phyloP scores from a whole-genome alignment of 2,797 vertebrate genomes.

The Amphiprion clarkii region DNA sequence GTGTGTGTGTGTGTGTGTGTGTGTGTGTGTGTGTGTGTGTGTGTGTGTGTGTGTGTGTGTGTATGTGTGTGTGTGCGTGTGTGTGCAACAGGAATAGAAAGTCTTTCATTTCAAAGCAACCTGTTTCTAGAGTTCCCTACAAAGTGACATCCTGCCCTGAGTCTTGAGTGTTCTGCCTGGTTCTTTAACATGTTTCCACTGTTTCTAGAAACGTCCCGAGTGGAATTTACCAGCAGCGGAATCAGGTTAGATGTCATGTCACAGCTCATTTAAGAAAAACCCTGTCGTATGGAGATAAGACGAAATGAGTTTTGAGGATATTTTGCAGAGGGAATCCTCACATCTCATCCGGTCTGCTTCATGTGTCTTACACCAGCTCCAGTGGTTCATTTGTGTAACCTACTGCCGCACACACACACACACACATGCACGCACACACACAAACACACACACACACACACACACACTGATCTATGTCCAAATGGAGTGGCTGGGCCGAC shows the following conservation, averaged over 20 bases:
- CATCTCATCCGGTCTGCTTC: conserved; percentile 56
- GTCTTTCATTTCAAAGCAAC: conserved; percentile 42
- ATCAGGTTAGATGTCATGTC: conserved; percentile 7
- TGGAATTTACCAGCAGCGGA: conserved; percentile 8
- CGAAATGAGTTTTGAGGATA: conserved; percentile 38
- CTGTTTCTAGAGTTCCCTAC: conserved; percentile 17
- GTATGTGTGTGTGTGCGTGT: conserved; percentile 14
- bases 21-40: conserved; percentile 8
- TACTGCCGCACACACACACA: conserved; percentile 24
- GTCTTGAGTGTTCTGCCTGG: background rate
- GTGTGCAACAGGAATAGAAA: conserved; percentile 9
- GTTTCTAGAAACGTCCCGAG: conserved; percentile 29
- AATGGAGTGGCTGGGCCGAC: conserved; percentile 83
- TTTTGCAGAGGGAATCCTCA: conserved; percentile 46
- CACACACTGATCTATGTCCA: conserved; percentile 78
- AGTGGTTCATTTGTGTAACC: conserved; percentile 63
- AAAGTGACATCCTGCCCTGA: conserved; percentile 30
- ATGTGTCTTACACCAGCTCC: conserved; percentile 54
- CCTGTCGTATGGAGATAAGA: background rate
- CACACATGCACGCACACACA: conserved; percentile 44
- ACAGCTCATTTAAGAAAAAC: background rate
- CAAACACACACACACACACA: conserved; percentile 38
- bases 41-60: conserved; percentile 7
- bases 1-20: conserved; percentile 15
- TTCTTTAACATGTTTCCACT: conserved; percentile 4